A percentile compares a stretch with the other conserved stretches of the same genome.
Conservation (phyloP, 1,140 invertebrate genomes). For the Pogonomyrmex californicus region DNA sequence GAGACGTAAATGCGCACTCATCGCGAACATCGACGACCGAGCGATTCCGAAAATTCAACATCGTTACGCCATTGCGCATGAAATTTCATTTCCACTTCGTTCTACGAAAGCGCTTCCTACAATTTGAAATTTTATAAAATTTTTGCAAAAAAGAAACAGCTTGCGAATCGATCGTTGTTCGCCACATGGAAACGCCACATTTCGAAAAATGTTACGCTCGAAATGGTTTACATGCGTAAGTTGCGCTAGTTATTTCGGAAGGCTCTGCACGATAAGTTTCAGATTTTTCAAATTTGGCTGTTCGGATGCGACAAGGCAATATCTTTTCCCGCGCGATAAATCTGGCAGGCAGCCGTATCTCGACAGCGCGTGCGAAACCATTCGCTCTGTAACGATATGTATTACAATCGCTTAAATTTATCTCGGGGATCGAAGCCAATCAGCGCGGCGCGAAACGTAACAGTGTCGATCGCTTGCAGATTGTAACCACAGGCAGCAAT, state of each 20-base stretch:
- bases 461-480: slow-evolving; percentile 43
- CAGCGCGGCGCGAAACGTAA: slow-evolving; percentile 19
- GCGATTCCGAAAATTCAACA: neutral
- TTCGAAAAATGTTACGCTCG: neutral
- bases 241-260: neutral
- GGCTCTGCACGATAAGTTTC: neutral
- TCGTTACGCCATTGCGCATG: neutral
- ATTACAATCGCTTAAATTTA: slow-evolving; percentile 61
- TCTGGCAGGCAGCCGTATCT: slow-evolving; percentile 18
- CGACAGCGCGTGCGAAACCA: neutral
- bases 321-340: slow-evolving; percentile 17
- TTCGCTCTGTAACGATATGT: slow-evolving; percentile 27
- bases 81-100: neutral
- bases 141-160: neutral
- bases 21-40: slow-evolving; percentile 1
- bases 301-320: neutral
- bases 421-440: slow-evolving; percentile 51
- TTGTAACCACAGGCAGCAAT: slow-evolving; percentile 57
- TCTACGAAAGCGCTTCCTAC: neutral
- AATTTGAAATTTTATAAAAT: neutral
- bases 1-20: slow-evolving; percentile 6
- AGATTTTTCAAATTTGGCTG: neutral
- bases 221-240: neutral
- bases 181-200: neutral
- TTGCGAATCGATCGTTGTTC: neutral